Conservation (phyloP, 2,888 invertebrate genomes). For the Drosophila robusta region DNA sequence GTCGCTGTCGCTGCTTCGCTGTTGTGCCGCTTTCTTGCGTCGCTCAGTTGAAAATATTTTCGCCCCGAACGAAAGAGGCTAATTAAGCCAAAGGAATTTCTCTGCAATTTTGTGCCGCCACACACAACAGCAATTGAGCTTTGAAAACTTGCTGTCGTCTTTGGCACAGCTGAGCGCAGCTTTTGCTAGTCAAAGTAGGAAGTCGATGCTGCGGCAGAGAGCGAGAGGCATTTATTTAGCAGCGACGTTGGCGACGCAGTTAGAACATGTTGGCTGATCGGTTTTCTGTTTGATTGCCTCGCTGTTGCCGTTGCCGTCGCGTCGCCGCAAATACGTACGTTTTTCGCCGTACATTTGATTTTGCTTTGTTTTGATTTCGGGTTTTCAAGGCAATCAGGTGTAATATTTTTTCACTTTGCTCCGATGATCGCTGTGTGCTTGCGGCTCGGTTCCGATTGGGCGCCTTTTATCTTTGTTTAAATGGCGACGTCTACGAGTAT, state of each 20-base stretch:
- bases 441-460: slow-evolving; percentile 70
- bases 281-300: slow-evolving; percentile 60
- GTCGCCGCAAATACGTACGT: slow-evolving; percentile 52
- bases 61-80: slow-evolving; percentile 81
- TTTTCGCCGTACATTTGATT: slow-evolving; percentile 64
- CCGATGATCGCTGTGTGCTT: slow-evolving; percentile 34
- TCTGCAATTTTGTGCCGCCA: slow-evolving; percentile 75
- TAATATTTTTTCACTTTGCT: slow-evolving; percentile 58
- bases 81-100: slow-evolving; percentile 83
- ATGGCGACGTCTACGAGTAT: slow-evolving; percentile 40
- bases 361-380: slow-evolving; percentile 68
- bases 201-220: slow-evolving; percentile 42
- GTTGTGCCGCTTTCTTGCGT: slow-evolving; percentile 81
- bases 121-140: slow-evolving; percentile 70
- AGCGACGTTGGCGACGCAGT: slow-evolving; percentile 51
- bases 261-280: slow-evolving; percentile 76
- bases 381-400: slow-evolving; percentile 80
- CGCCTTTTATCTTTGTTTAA: slow-evolving; percentile 63
- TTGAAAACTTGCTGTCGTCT: slow-evolving; percentile 69
- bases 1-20: slow-evolving; percentile 46
- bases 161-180: slow-evolving; percentile 62
- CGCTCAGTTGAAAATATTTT: slow-evolving; percentile 81
- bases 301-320: slow-evolving; percentile 18
- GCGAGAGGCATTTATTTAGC: slow-evolving; percentile 33
- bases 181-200: slow-evolving; percentile 55